Base-by-base conservation (phyloP, 1,140 invertebrate species). In the Microplitis mediator region DNA sequence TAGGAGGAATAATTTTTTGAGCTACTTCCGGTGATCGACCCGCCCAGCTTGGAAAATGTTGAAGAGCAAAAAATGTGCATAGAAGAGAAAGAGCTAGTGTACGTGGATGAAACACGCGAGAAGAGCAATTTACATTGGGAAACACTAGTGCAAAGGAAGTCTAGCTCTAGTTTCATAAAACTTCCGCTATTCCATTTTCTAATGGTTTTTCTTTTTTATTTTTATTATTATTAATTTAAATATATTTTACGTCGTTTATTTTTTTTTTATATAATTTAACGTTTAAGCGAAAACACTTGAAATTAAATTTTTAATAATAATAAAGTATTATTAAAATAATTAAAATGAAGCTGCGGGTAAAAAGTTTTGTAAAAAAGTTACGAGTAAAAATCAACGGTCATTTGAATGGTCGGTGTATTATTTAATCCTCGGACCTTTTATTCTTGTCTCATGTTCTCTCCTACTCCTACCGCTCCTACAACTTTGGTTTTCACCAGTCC, bases 61-160 rank as follows among this genome's bases (percentile, higher is more conserved):
- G 50, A 51, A 23, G 4, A 58, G 4, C 9, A 39, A 3, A 58
- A 62, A 72, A 62, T 50, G 32, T 16, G 34, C 32, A 39, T 51
- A 65, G 32, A 68, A 62, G 51, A 63, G 56, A 71, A 69, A 65
- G 61, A 56, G 32, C 61, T 58, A 74, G 68, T 71, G 67, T 66
- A 75, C 68, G 74, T 35, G 58, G 69, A 69, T 74, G 36, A 73
- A 45, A 65, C 73, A 76, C 69, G 66, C 76, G 75, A 78, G 75
- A 77, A 63, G 75, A 75, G 72, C 67, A 76, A 79, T 79, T 72
- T 77, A 76, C 74, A 79, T 79, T 75, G 71, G 72, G 75, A 76
- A 77, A 77, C 62, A 70, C 34, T 67, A 62, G 58, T 45, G 39
- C 6, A 45, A 45, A 64, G 61, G 68, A 45, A 64, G 72, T 69